phyloP scores from a whole-genome alignment of 1,140 invertebrate genomes.

The Drosophila repleta region DNA sequence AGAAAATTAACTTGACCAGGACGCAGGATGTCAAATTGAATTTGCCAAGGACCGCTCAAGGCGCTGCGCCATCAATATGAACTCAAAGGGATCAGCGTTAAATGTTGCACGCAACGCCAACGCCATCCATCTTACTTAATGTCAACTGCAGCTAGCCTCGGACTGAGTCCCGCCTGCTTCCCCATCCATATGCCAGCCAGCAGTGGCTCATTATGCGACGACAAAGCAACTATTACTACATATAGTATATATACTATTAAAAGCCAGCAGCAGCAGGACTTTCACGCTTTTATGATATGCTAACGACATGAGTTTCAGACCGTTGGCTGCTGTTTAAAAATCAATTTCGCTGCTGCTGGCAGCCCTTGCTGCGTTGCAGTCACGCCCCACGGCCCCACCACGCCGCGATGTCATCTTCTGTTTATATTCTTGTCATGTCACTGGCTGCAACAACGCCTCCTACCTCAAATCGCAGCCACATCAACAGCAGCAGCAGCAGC shows the following conservation, averaged over 20 bases:
- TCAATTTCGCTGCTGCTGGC: conserved; percentile 70
- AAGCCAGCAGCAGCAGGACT: conserved; percentile 34
- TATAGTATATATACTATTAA: conserved; percentile 34
- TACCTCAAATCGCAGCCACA: conserved; percentile 33
- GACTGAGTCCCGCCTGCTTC: conserved; percentile 6
- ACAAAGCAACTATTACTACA: conserved; percentile 67
- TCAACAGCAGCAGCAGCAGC: neutral
- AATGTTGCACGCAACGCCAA: conserved; percentile 77
- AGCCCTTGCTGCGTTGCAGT: conserved; percentile 27
- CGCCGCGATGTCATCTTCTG: conserved; percentile 49
- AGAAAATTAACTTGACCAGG: conserved; percentile 73
- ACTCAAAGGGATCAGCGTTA: conserved; percentile 76
- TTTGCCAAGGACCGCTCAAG: conserved; percentile 30
- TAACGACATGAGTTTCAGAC: conserved; percentile 66
- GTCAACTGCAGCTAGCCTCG: conserved; percentile 67
- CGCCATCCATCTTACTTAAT: conserved; percentile 80
- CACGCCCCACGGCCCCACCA: conserved; percentile 3
- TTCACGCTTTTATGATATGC: conserved; percentile 77
- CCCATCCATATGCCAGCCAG: no score
- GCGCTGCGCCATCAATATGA: conserved; percentile 65
- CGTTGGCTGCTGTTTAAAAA: conserved; percentile 68
- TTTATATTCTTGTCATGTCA: conserved; percentile 73
- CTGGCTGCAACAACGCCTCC: conserved; percentile 35
- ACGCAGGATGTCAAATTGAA: conserved; percentile 64
- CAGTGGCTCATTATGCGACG: conserved; percentile 71